These are phyloP conservation scores for Pterostichus madidus DNA, from an alignment of 2,888 invertebrate species.

Conservation along the genomic window DNA sequence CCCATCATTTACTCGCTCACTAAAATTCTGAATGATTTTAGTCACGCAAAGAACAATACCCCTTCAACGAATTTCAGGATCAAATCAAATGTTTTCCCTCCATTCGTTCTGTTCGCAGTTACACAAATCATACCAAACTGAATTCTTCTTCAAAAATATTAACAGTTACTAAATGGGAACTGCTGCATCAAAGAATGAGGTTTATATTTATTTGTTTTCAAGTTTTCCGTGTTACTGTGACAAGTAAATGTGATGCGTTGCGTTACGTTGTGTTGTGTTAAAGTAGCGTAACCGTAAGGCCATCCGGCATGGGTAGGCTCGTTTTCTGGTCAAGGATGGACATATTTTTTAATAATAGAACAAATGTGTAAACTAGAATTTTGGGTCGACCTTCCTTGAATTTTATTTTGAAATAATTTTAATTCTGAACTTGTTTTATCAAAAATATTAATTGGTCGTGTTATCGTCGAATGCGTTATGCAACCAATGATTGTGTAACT, in stretches of 20 bases:
- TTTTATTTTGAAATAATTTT: neutral
- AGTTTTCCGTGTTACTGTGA: too few species aligned
- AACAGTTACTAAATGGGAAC: neutral
- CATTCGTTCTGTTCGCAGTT: neutral
- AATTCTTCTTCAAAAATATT: neutral
- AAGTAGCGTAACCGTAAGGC: neutral
- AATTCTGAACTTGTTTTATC: too few species aligned
- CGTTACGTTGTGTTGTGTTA: neutral
- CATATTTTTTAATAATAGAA: neutral
- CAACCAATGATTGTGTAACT: too few species aligned
- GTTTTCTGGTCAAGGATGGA: neutral
- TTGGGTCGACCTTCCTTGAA: neutral
- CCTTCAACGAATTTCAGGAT: neutral
- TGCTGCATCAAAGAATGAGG: constrained; percentile 3
- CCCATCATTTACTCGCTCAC: constrained; percentile 6
- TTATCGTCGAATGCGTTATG: too few species aligned
- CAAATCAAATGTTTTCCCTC: neutral
- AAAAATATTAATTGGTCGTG: too few species aligned
- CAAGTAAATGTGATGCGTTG: too few species aligned
- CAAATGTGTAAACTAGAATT: neutral
- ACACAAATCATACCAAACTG: neutral
- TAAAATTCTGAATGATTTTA: constrained; percentile 8
- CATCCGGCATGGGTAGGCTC: neutral
- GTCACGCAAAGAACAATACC: constrained; percentile 9
- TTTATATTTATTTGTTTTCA: constrained; percentile 7